phyloP scores from a whole-genome alignment of 2,797 vertebrate species.

The Melanotaenia maccullochi region DNA sequence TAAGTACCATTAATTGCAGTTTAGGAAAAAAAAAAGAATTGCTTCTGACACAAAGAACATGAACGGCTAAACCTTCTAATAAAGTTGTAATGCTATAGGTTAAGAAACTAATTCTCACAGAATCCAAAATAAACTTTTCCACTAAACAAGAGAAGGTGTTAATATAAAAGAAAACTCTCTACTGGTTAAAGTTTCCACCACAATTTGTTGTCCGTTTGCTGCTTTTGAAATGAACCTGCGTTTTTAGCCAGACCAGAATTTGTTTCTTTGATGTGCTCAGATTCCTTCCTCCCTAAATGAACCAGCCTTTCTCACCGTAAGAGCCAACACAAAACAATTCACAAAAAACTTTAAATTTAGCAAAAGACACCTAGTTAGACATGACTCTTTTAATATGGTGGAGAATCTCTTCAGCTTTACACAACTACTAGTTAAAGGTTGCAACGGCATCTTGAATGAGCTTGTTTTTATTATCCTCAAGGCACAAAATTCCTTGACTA shows the following conservation, averaged over 20 bases:
- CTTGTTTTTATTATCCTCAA: not conserved
- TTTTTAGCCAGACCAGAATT: too few species aligned
- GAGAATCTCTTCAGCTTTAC: not conserved
- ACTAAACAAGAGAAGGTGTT: too few species aligned
- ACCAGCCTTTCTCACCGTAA: not conserved
- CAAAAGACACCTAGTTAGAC: not conserved
- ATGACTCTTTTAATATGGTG: not conserved
- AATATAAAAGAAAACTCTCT: too few species aligned
- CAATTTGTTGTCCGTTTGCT: too few species aligned
- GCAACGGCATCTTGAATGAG: not conserved
- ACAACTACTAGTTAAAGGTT: not conserved
- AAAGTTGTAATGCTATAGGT: not conserved
- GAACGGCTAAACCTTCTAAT: not conserved
- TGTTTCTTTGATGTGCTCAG: too few species aligned
- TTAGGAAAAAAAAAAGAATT: not conserved
- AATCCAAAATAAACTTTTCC: too few species aligned
- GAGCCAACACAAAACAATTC: not conserved
- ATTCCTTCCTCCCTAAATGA: not conserved
- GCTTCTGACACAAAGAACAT: not conserved
- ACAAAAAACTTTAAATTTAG: not conserved
- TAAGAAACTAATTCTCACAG: not conserved
- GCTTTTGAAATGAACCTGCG: too few species aligned
- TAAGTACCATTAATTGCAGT: conserved; percentile 10
- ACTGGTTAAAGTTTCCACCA: too few species aligned
- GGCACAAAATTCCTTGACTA: not conserved